phyloP scores from a whole-genome alignment of 2,888 invertebrate species.

The Hyppa rectilinea region DNA sequence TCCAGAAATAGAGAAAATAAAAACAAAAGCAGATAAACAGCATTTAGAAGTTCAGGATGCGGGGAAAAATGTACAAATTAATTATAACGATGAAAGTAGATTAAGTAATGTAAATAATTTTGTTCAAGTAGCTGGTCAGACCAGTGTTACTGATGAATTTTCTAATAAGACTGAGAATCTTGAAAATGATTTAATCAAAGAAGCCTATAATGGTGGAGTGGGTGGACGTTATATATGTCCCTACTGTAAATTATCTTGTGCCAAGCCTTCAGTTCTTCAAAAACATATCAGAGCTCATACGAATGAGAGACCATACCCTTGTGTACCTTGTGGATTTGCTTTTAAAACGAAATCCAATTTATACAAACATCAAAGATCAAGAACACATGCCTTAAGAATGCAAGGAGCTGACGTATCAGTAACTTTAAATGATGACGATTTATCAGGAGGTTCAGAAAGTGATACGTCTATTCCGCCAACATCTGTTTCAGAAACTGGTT shows the following conservation, averaged over 20 bases:
- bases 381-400: constrained; percentile 93
- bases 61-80: constrained; percentile 90
- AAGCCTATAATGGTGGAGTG: constrained; percentile 84
- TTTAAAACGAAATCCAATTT: constrained; percentile 98
- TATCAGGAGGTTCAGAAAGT: constrained; percentile 91
- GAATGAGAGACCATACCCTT: constrained; percentile 97
- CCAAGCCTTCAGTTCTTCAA: constrained; percentile 97
- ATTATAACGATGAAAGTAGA: constrained; percentile 87
- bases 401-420: constrained; percentile 91
- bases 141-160: constrained; percentile 90
- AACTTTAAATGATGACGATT: constrained; percentile 90
- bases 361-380: constrained; percentile 96
- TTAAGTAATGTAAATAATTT: constrained; percentile 88
- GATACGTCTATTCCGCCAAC: constrained; percentile 88
- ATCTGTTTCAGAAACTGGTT: constrained; percentile 83
- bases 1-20: constrained; percentile 88
- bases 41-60: constrained; percentile 73
- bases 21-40: constrained; percentile 77
- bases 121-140: constrained; percentile 89
- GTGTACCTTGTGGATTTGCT: constrained; percentile 96
- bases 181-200: constrained; percentile 89
- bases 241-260: constrained; percentile 96
- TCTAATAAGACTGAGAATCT: constrained; percentile 90
- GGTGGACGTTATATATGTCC: constrained; percentile 95
- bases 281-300: constrained; percentile 98